Percentiles rank a stretch among this genome's conserved stretches.
Evolutionary conservation across 2,113 vertebrate genomes (phyloP).

Genomic region (Pachypanchax playfairii): DNA sequence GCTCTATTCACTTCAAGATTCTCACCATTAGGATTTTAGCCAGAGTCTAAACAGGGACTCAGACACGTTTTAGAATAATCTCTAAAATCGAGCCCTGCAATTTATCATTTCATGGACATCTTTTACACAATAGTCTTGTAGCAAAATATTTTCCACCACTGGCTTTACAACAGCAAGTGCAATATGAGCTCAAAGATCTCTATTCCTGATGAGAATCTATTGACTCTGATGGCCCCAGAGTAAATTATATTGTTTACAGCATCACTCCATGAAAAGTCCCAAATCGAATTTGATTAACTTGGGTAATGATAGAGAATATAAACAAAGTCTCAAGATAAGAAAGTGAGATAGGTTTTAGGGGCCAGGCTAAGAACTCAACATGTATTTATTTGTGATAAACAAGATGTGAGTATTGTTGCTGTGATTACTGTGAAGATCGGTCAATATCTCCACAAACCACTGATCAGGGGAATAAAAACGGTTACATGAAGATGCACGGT

Average conservation of each 20-base stretch:
- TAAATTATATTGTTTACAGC: slow-evolving; percentile 49
- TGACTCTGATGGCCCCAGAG: slow-evolving; percentile 36
- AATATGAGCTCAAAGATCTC: slow-evolving; percentile 57
- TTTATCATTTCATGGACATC: slow-evolving; percentile 86
- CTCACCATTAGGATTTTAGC: slow-evolving; percentile 99
- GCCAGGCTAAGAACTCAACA: slow-evolving; percentile 10
- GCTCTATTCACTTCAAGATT: slow-evolving; percentile 99
- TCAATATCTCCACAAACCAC: slow-evolving; percentile 33
- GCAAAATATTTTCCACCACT: slow-evolving; percentile 88
- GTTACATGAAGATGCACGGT: slow-evolving; percentile 35
- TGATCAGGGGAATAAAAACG: slow-evolving; percentile 25
- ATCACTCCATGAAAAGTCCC: slow-evolving; percentile 37
- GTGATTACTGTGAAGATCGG: slow-evolving; percentile 20
- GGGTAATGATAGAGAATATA: slow-evolving; percentile 41
- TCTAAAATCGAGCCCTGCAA: slow-evolving; percentile 92
- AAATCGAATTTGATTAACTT: slow-evolving; percentile 44
- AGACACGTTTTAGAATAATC: slow-evolving; percentile 97
- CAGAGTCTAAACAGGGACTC: slow-evolving; percentile 93
- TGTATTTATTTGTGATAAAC: slow-evolving; percentile 28
- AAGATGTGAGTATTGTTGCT: slow-evolving; percentile 8
- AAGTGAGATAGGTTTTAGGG: slow-evolving; percentile 3
- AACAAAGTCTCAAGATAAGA: slow-evolving; percentile 19
- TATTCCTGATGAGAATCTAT: slow-evolving; percentile 33
- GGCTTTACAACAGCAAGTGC: slow-evolving; percentile 84
- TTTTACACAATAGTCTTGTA: slow-evolving; percentile 77